Conservation (phyloP, 2,888 invertebrate genomes). For the Ctena decussata region DNA sequence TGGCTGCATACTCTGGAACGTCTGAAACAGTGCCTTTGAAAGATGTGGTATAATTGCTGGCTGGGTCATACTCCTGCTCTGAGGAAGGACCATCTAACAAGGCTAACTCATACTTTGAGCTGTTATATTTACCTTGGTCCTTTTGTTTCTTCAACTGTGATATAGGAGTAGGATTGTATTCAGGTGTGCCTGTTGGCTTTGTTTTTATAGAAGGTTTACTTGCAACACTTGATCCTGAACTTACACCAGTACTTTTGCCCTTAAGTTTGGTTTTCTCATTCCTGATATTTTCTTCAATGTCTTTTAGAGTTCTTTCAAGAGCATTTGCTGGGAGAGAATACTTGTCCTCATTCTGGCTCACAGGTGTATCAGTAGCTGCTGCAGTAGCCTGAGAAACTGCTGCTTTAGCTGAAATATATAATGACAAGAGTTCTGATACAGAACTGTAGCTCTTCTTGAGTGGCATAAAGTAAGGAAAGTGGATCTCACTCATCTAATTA, state of each 20-base stretch:
- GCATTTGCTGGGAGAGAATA: slow-evolving; percentile 46
- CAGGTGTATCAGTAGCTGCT: not conserved
- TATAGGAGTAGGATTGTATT: slow-evolving; percentile 81
- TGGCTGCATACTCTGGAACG: slow-evolving; percentile 56
- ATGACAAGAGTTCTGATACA: too few species aligned
- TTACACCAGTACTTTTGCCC: slow-evolving; percentile 2
- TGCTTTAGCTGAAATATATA: slow-evolving; percentile 5
- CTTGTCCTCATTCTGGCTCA: slow-evolving; percentile 18
- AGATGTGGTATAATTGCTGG: slow-evolving; percentile 73
- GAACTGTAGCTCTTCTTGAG: too few species aligned
- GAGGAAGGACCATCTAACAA: slow-evolving; percentile 54
- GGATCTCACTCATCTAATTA: too few species aligned
- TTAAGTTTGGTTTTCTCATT: slow-evolving; percentile 53
- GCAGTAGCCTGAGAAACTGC: not conserved
- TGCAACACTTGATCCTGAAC: not conserved
- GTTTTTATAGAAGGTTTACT: slow-evolving; percentile 29
- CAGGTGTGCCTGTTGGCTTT: slow-evolving; percentile 67
- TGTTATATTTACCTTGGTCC: slow-evolving; percentile 22
- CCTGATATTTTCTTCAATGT: slow-evolving; percentile 59
- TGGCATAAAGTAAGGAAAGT: too few species aligned
- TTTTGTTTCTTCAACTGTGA: slow-evolving; percentile 66
- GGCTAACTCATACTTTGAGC: slow-evolving; percentile 61
- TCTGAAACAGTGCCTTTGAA: not conserved
- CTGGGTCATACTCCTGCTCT: slow-evolving; percentile 81
- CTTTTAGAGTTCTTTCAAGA: slow-evolving; percentile 55